A percentile compares a stretch with the other conserved stretches of the same genome.
Evolutionary conservation across 37 sponge, comb jelly and placozoan genomes (phyloP).

Genomic region (Ianthella basta): DNA sequence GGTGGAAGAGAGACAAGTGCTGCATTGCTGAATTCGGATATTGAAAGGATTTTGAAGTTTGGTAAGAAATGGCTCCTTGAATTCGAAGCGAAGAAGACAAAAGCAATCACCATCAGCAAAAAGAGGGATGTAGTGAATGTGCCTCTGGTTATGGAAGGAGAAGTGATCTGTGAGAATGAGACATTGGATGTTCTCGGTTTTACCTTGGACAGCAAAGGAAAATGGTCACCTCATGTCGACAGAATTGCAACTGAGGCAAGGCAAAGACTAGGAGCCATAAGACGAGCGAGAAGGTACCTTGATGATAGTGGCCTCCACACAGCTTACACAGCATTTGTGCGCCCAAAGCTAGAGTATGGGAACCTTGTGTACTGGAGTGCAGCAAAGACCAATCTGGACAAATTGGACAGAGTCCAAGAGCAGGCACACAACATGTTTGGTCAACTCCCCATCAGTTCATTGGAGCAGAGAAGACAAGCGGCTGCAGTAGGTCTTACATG

Average conservation of each 20-base stretch:
- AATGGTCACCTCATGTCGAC: constrained; percentile 3
- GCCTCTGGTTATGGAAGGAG: not conserved
- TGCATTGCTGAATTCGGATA: constrained; percentile 13
- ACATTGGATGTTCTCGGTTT: constrained; percentile 16
- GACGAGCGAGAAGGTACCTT: not conserved
- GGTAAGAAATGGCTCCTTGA: constrained; percentile 29
- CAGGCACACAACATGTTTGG: constrained; percentile 4
- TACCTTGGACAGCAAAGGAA: constrained; percentile 20
- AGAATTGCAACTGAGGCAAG: not conserved
- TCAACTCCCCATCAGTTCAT: not conserved
- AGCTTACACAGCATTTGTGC: constrained; percentile 22
- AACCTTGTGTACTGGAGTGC: not conserved
- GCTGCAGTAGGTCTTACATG: not conserved
- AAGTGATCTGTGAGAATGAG: not conserved
- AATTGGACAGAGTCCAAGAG: constrained; percentile 21
- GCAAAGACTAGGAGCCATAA: constrained; percentile 13
- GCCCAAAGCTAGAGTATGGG: constrained; percentile 21
- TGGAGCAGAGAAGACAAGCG: not conserved
- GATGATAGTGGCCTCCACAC: not conserved
- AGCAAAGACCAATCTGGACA: not conserved
- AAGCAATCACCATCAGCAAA: constrained; percentile 17
- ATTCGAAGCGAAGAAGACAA: constrained; percentile 21
- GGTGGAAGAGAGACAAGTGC: constrained; percentile 3
- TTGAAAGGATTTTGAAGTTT: not conserved
- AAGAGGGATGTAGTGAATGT: not conserved